Evolutionary conservation across 2,797 vertebrate genomes (phyloP).

Genomic region (Orientallactaga sibirica): DNA sequence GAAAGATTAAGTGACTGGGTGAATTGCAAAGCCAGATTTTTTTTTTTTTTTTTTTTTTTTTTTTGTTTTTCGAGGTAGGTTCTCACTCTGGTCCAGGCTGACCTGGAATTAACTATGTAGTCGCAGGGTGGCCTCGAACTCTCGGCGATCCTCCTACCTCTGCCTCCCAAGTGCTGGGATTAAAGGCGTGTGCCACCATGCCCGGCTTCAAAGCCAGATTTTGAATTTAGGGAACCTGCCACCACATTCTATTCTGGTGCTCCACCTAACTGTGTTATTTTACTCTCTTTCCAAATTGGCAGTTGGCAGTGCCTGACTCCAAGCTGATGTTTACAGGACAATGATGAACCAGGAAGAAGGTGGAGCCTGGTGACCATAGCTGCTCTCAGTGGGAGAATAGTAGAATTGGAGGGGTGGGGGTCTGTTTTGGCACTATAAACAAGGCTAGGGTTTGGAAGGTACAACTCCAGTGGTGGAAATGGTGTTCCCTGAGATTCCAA

Average conservation of each 20-base stretch:
- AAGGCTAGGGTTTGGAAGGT: not conserved
- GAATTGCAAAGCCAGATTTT: not conserved
- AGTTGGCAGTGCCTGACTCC: not conserved
- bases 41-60: too few species aligned
- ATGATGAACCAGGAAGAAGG: not conserved
- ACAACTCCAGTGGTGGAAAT: not conserved
- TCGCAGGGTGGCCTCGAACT: too few species aligned
- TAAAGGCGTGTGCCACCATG: too few species aligned
- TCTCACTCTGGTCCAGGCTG: too few species aligned
- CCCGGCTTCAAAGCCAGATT: conserved; percentile 25
- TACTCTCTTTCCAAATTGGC: not conserved
- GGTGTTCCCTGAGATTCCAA: not conserved
- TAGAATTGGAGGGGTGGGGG: not conserved
- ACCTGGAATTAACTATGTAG: too few species aligned
- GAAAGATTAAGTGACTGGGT: conserved; percentile 26
- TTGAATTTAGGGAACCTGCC: not conserved
- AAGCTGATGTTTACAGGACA: not conserved
- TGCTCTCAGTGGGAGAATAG: not conserved
- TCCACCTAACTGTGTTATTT: not conserved
- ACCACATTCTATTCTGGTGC: not conserved
- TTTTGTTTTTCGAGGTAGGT: too few species aligned
- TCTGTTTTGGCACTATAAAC: not conserved
- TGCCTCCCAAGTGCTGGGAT: too few species aligned
- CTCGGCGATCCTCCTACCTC: too few species aligned
- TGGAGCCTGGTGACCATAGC: not conserved